Evolutionary conservation across 2,797 vertebrate genomes (phyloP).

Genomic region (Phataginus tricuspis): DNA sequence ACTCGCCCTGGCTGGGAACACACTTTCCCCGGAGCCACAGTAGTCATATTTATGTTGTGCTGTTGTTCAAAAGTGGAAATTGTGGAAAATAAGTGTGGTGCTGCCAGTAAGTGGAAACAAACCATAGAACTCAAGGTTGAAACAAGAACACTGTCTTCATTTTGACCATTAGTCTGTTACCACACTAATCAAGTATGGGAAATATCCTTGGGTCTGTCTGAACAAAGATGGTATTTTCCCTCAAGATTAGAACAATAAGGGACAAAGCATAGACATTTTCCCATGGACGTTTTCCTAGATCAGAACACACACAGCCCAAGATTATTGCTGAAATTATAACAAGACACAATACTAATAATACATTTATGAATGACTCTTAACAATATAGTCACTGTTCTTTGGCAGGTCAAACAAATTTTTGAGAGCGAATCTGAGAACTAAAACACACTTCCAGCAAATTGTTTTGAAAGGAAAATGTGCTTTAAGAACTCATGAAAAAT

Average conservation of each 20-base stretch:
- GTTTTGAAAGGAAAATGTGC: slow-evolving; percentile 8
- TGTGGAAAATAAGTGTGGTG: neutral
- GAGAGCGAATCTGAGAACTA: neutral
- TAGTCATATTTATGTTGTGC: neutral
- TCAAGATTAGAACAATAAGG: neutral
- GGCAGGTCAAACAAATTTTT: neutral
- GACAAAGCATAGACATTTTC: neutral
- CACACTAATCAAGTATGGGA: neutral
- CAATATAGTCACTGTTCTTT: neutral
- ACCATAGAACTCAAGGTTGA: neutral
- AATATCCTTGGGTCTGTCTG: neutral
- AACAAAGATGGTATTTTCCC: neutral
- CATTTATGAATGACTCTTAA: neutral
- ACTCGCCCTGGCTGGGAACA: too few species aligned
- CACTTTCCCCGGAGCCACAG: too few species aligned
- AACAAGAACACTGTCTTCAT: neutral
- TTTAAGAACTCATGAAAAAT: neutral
- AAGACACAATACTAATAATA: neutral
- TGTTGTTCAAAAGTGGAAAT: neutral
- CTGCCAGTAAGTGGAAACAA: neutral
- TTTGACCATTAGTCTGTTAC: neutral
- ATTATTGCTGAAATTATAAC: neutral
- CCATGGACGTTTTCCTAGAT: neutral
- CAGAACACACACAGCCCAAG: neutral
- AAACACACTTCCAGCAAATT: neutral